These are phyloP conservation scores for Belgica antarctica DNA, from an alignment of 2,888 invertebrate species.

Conservation along the genomic window DNA sequence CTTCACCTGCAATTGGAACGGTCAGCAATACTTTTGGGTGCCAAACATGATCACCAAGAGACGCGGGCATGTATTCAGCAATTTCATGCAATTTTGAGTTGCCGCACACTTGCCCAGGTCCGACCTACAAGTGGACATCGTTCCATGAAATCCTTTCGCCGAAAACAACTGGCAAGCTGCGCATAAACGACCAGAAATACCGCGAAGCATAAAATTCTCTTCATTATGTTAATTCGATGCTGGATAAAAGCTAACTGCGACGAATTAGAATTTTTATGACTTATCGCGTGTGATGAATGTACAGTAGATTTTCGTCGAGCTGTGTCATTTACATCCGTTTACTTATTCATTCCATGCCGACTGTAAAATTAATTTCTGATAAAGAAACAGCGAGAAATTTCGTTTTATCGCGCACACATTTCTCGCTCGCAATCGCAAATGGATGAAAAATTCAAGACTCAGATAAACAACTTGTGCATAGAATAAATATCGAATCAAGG, in stretches of 20 bases:
- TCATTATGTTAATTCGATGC: background rate
- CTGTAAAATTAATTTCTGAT: constrained; percentile 5
- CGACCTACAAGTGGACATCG: constrained; percentile 20
- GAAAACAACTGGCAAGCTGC: background rate
- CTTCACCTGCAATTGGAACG: constrained; percentile 59
- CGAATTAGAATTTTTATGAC: background rate
- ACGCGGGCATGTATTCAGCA: no score
- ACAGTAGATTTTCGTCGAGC: background rate
- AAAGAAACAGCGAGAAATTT: constrained; percentile 13
- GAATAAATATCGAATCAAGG: constrained; percentile 38
- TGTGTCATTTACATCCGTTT: background rate
- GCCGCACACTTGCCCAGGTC: no score
- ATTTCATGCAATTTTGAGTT: no score
- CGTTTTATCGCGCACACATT: constrained; percentile 30
- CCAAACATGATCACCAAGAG: background rate
- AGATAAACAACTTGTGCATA: background rate
- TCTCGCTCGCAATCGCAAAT: constrained; percentile 33
- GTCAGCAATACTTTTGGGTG: background rate
- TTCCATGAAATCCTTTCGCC: constrained; percentile 19
- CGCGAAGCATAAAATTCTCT: constrained; percentile 2
- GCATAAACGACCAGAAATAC: background rate
- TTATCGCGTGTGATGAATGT: background rate
- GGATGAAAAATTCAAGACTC: background rate
- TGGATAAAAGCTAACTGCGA: background rate
- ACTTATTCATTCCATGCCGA: background rate